Base-by-base conservation (phyloP, 2,888 invertebrate species). In the Smittia aterrima region DNA sequence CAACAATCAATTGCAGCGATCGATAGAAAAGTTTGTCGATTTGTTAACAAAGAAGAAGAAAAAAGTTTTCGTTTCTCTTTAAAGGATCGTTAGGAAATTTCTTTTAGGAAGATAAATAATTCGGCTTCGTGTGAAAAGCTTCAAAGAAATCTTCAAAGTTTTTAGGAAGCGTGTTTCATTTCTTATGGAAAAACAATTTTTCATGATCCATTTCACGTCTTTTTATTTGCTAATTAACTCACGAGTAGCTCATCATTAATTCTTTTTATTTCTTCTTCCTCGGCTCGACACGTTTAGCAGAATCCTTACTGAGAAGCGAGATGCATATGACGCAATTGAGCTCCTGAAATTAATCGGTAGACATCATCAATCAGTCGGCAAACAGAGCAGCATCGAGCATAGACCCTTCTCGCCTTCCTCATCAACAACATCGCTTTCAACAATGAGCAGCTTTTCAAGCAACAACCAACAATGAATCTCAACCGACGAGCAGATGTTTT, bases 311-410 rank as follows among this genome's bases (percentile, higher is more conserved):
- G 93, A 93, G 80, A 93, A 93, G 82, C 87, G 93, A 77, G 92
- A 92, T 84, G 93, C 93, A 66, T 91, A 92, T 83, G 93, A 93
- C 84, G 92, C 93, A 71, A 88, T 93, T 88, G 92, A 92, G 83
- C 85, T 93, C 80, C 84, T 93, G 80, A 91, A 92, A 83, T 83
- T 93, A 78, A 91, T 82, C 75, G 73, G 76, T 20, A 74, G 70
- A 64, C 66, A 76, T 64, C 72, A 72, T 1, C 11, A 32, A 13
- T 38, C 27, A 11, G 25, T 71, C 24, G 27, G 54, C 16, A 53
- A 67, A 38, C 67, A 72, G 16, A 58, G 18, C 38, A 72, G n/a
- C 13, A 38, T 11, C 22, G 72, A 72, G 16, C 18, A n/a, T 6
- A 16, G 40, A 7, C 62, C 38, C 7, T 38, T 54, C 20, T 70